Conservation (phyloP, 2,113 vertebrate species). For the Platysternon megacephalum region DNA sequence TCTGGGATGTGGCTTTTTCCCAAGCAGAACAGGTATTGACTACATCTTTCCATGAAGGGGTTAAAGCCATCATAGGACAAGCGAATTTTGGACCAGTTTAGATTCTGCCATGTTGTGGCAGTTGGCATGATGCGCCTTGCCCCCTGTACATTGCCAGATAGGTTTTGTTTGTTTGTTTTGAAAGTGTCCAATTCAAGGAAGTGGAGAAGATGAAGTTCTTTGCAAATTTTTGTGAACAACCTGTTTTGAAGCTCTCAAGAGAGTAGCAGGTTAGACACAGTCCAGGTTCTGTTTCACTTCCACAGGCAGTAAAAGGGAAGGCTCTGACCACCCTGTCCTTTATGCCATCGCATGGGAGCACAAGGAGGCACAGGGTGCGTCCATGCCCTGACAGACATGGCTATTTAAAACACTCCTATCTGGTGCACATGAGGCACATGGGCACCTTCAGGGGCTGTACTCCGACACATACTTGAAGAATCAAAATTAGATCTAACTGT, state of each 20-base stretch:
- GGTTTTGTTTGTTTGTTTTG: neutral
- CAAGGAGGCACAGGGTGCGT: neutral
- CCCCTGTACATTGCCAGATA: neutral
- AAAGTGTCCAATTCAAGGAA: neutral
- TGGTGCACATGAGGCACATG: neutral
- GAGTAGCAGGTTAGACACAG: neutral
- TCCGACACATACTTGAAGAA: neutral
- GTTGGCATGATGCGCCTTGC: neutral
- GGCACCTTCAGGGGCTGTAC: neutral
- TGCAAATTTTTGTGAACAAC: neutral
- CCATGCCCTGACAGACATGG: neutral
- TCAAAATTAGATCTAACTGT: neutral
- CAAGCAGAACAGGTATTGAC: neutral
- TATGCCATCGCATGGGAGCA: neutral
- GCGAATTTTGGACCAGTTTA: neutral
- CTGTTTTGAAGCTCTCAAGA: neutral
- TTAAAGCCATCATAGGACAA: neutral
- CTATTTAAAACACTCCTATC: neutral
- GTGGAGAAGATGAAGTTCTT: neutral
- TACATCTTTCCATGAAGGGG: neutral
- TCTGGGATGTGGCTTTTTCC: neutral
- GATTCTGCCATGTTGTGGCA: neutral
- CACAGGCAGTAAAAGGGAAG: neutral
- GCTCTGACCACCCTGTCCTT: neutral
- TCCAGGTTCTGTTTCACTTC: neutral